Evolutionary conservation across 2,888 invertebrate species (phyloP).

Genomic region (Gnatocerus cornutus): DNA sequence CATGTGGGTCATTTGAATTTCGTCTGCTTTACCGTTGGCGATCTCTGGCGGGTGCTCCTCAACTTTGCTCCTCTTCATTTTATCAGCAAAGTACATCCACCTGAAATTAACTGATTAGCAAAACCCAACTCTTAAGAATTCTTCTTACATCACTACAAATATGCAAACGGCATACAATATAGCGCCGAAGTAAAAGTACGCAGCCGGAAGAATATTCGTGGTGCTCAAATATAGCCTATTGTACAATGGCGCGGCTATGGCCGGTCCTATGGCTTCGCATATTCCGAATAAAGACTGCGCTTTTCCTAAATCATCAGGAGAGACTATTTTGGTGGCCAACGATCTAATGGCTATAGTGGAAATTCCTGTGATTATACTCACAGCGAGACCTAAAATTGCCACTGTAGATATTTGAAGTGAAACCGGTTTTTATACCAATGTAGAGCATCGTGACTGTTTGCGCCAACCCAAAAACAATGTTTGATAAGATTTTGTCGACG

Average conservation of each 20-base stretch:
- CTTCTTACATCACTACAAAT: constrained; percentile 58
- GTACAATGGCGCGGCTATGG: constrained; percentile 75
- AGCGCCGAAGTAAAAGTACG: constrained; percentile 74
- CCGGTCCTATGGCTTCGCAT: constrained; percentile 75
- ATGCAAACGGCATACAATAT: constrained; percentile 56
- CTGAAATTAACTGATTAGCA: constrained; percentile 14
- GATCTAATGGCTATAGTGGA: constrained; percentile 67
- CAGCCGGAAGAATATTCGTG: constrained; percentile 72
- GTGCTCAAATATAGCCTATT: constrained; percentile 73
- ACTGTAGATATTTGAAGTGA: neutral
- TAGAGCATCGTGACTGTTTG: constrained; percentile 65
- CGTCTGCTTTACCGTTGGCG: constrained; percentile 18
- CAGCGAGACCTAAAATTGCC: constrained; percentile 56
- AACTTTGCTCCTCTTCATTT: constrained; percentile 9
- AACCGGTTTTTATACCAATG: constrained; percentile 61
- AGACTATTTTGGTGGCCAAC: constrained; percentile 68
- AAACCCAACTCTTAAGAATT: neutral
- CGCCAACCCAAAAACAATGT: constrained; percentile 68
- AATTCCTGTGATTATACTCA: constrained; percentile 66
- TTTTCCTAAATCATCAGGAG: constrained; percentile 68
- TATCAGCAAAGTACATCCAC: constrained; percentile 24
- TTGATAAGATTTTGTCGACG: constrained; percentile 69
- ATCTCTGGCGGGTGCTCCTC: neutral
- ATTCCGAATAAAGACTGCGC: constrained; percentile 76
- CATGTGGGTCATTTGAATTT: constrained; percentile 32